phyloP scores from a whole-genome alignment of 2,797 vertebrate genomes.

The Xenops minutus region DNA sequence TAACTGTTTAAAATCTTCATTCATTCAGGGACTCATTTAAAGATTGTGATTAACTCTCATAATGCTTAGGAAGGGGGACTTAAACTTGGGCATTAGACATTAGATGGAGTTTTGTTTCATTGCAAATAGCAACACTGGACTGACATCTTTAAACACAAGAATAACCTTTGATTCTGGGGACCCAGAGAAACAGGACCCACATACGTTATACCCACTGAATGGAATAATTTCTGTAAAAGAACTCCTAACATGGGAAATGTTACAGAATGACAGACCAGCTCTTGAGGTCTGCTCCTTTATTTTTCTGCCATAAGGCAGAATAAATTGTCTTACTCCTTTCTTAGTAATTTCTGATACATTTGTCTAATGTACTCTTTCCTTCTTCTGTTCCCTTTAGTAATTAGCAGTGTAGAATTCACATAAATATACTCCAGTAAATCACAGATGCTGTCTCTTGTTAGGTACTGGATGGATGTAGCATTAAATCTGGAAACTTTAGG shows the following conservation, averaged over 20 bases:
- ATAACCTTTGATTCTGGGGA: neutral
- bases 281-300: neutral
- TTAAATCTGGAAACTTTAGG: neutral
- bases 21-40: neutral
- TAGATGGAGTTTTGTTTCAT: neutral
- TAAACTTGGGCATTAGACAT: neutral
- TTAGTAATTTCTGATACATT: neutral
- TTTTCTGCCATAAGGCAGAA: neutral
- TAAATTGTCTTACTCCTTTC: neutral
- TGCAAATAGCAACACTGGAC: neutral
- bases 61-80: neutral
- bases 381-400: neutral
- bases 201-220: neutral
- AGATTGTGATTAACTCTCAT: neutral
- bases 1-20: neutral
- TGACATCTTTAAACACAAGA: neutral
- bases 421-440: neutral
- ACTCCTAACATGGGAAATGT: neutral
- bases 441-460: neutral
- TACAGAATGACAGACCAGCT: neutral
- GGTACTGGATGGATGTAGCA: neutral
- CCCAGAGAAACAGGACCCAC: neutral
- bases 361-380: neutral
- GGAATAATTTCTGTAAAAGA: neutral
- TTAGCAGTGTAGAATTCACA: neutral